A percentile compares a stretch with the other conserved stretches of the same genome.
phyloP scores from a whole-genome alignment of 2,113 vertebrate genomes.

The Bos javanicus region DNA sequence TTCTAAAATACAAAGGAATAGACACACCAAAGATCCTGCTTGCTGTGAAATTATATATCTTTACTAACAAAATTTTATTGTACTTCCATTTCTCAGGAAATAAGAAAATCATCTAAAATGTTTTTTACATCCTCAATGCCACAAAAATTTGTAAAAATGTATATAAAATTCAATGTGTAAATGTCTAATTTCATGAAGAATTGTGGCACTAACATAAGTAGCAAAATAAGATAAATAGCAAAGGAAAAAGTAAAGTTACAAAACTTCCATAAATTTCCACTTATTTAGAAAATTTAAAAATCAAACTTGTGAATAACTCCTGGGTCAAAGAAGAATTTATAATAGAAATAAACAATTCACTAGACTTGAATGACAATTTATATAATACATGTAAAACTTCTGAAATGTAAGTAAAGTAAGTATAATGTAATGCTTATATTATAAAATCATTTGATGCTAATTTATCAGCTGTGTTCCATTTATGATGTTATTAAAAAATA shows the following conservation, averaged over 20 bases:
- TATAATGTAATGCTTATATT: not conserved
- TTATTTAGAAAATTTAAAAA: not conserved
- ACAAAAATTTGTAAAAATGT: not conserved
- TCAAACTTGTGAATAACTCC: not conserved
- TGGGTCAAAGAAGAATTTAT: not conserved
- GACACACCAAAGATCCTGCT: not conserved
- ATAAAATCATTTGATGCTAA: not conserved
- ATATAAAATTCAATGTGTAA: not conserved
- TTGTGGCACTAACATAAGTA: not conserved
- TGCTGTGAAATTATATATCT: not conserved
- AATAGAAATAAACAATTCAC: not conserved
- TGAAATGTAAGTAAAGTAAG: not conserved
- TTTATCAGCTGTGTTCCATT: not conserved
- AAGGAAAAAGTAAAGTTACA: not conserved
- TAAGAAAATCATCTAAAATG: not conserved
- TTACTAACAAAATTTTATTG: not conserved
- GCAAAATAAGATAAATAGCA: not conserved
- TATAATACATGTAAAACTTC: not conserved
- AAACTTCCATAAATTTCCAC: not conserved
- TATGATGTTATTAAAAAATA: not conserved
- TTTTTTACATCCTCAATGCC: not conserved
- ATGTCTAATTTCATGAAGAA: not conserved
- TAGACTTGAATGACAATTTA: not conserved
- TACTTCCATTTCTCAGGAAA: not conserved
- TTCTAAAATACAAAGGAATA: not conserved